These are phyloP conservation scores for Pseudonaja textilis DNA, from an alignment of 2,113 vertebrate genomes.

Conservation along the genomic window DNA sequence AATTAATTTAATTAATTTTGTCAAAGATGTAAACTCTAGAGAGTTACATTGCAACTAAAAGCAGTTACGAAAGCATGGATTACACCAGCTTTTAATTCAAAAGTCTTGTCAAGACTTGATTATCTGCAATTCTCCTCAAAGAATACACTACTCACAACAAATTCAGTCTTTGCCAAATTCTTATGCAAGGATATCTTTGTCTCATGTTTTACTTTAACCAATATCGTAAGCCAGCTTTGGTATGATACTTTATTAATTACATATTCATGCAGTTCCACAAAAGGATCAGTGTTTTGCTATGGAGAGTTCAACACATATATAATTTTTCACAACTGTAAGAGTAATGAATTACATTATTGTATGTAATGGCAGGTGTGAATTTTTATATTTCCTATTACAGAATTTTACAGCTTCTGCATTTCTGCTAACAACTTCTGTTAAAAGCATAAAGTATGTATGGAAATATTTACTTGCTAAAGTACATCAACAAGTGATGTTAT, in stretches of 20 bases:
- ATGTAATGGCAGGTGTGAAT: background rate
- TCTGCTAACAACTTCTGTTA: slow-evolving; percentile 1
- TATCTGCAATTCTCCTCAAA: background rate
- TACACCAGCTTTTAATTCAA: background rate
- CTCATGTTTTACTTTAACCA: background rate
- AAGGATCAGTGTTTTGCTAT: background rate
- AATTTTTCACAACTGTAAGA: background rate
- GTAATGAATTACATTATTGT: background rate
- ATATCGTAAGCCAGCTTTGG: background rate
- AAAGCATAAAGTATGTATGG: background rate
- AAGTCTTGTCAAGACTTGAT: background rate
- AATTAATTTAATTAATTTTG: background rate
- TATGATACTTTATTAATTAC: background rate
- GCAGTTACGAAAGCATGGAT: background rate
- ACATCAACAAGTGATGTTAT: background rate
- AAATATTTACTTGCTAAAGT: background rate
- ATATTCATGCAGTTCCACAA: background rate
- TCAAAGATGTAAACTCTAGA: background rate
- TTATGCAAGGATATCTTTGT: background rate
- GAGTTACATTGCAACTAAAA: background rate
- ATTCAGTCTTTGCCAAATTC: background rate
- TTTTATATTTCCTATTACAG: background rate
- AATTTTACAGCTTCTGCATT: background rate
- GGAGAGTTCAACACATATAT: background rate
- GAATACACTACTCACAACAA: background rate